Evolutionary conservation across 2,113 vertebrate species (phyloP).

Genomic region (Suricata suricatta): DNA sequence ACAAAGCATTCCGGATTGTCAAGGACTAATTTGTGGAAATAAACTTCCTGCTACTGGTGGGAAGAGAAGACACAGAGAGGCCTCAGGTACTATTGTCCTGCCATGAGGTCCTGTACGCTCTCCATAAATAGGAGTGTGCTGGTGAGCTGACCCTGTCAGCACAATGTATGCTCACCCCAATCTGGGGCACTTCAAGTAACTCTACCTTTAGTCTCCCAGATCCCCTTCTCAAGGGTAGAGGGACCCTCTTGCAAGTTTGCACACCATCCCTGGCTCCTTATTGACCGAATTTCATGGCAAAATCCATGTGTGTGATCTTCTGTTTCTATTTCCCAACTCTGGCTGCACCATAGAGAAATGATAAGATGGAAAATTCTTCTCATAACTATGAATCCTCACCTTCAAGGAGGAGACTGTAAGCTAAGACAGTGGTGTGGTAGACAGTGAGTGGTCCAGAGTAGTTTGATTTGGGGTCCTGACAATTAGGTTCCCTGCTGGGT

Average conservation of each 20-base stretch:
- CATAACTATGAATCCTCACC: not conserved
- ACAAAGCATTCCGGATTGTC: not conserved
- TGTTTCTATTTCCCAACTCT: not conserved
- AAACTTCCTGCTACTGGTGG: not conserved
- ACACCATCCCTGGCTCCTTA: not conserved
- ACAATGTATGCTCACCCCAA: not conserved
- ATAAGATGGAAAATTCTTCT: not conserved
- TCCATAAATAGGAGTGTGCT: not conserved
- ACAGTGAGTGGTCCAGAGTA: not conserved
- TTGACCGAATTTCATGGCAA: not conserved
- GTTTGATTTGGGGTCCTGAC: not conserved
- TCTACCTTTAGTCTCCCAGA: not conserved
- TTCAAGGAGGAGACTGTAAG: not conserved
- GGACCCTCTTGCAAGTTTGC: not conserved
- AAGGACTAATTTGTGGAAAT: not conserved
- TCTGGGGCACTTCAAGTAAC: not conserved
- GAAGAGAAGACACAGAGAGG: not conserved
- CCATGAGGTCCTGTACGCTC: not conserved
- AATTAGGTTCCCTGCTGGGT: not conserved
- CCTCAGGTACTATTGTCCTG: not conserved
- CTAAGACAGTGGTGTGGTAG: not conserved
- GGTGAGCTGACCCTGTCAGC: not conserved
- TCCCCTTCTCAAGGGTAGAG: not conserved
- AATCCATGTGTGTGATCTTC: not conserved
- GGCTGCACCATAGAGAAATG: not conserved